These are phyloP conservation scores for Spermophilus dauricus DNA, from an alignment of 2,113 vertebrate species.

Conservation along the genomic window DNA sequence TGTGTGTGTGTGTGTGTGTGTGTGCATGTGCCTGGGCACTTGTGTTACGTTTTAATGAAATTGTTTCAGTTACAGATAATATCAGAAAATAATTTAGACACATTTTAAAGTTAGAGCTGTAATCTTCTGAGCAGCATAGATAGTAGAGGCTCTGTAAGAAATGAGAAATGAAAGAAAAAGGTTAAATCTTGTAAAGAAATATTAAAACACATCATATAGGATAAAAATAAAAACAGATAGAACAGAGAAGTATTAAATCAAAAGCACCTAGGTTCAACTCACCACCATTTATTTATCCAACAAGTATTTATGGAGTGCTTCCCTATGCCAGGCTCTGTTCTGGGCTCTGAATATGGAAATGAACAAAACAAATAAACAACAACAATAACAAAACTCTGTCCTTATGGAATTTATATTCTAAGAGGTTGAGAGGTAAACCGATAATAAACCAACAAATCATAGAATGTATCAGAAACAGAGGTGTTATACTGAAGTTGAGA, in stretches of 20 bases:
- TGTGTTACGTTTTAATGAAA: not conserved
- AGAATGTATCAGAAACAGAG: not conserved
- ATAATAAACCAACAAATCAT: not conserved
- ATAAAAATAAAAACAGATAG: not conserved
- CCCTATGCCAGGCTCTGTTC: not conserved
- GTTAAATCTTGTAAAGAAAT: not conserved
- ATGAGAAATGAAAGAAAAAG: not conserved
- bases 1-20: not conserved
- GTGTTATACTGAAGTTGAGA: not conserved
- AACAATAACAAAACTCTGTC: not conserved
- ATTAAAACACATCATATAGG: not conserved
- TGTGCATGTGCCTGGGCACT: not conserved
- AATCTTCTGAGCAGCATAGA: not conserved
- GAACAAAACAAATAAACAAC: not conserved
- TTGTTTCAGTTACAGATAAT: not conserved
- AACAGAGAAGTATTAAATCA: not conserved
- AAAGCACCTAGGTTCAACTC: not conserved
- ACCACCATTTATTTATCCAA: not conserved
- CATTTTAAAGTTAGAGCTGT: not conserved
- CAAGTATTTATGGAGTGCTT: not conserved
- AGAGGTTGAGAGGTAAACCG: not conserved
- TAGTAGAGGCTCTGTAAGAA: not conserved
- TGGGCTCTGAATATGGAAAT: not conserved
- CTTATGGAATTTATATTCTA: not conserved
- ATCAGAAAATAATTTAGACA: not conserved